Percentiles rank a stretch among this genome's conserved stretches.
These are phyloP conservation scores for Sciurus niger DNA, from an alignment of 2,113 vertebrate species.

Conservation along the genomic window DNA sequence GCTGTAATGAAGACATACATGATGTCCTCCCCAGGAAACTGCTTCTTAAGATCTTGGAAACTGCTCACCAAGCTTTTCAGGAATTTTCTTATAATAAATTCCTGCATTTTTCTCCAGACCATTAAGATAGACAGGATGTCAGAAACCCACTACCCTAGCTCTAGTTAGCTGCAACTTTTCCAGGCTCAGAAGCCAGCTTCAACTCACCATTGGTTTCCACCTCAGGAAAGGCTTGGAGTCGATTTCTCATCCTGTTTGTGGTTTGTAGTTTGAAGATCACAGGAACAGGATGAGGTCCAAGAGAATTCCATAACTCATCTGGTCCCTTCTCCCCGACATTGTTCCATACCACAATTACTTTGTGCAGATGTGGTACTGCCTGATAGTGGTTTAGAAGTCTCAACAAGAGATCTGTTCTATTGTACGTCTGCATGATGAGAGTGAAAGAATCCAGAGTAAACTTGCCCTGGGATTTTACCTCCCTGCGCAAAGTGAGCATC, in stretches of 20 bases:
- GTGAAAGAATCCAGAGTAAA: conserved; percentile 90
- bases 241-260: conserved; percentile 94
- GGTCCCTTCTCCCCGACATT: conserved; percentile 93
- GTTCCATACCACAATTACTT: conserved; percentile 96
- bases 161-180: background rate
- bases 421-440: conserved; percentile 96
- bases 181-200: background rate
- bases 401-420: conserved; percentile 95
- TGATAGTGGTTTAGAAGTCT: conserved; percentile 97
- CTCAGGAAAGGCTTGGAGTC: conserved; percentile 94
- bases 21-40: background rate
- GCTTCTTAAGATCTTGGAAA: background rate
- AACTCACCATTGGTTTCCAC: conserved; percentile 93
- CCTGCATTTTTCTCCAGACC: background rate
- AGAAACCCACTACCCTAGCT: background rate
- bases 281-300: conserved; percentile 95
- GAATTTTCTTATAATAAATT: background rate
- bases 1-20: background rate
- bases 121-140: background rate
- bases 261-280: conserved; percentile 95
- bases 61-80: background rate
- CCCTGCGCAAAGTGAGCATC: conserved; percentile 84
- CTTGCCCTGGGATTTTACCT: conserved; percentile 84
- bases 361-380: conserved; percentile 93
- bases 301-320: conserved; percentile 92